Conservation (phyloP, 2,888 invertebrate species). For the Melanotus villosus region DNA sequence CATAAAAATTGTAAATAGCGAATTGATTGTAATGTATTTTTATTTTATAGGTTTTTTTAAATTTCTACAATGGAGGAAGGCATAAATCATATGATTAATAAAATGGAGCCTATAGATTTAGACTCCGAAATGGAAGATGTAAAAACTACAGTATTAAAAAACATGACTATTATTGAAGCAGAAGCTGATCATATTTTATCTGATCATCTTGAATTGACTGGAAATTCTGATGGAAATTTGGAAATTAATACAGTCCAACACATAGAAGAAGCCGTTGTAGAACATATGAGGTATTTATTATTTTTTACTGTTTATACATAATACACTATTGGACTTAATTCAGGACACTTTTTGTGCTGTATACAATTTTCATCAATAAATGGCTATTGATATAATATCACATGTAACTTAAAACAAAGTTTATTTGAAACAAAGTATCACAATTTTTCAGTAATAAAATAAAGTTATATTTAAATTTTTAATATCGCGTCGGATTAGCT, state of each 20-base stretch:
- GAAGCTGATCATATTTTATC: conserved; percentile 15
- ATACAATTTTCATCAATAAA: too few relatives aligned
- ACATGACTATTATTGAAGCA: conserved; percentile 32
- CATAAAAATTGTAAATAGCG: too few relatives aligned
- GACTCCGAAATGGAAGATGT: conserved; percentile 30
- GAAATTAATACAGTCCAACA: conserved; percentile 52
- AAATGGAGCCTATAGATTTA: conserved; percentile 10
- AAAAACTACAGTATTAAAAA: conserved; percentile 40
- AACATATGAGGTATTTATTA: conserved; percentile 13
- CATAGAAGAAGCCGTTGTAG: conserved; percentile 18
- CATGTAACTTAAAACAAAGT: too few relatives aligned
- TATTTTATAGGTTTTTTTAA: neutral
- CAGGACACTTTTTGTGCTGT: too few relatives aligned
- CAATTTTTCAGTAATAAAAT: too few relatives aligned
- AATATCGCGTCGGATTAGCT: too few relatives aligned
- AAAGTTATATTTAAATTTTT: too few relatives aligned
- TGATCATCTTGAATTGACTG: conserved; percentile 26
- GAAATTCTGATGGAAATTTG: conserved; percentile 57
- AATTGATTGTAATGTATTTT: neutral
- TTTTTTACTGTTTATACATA: neutral
- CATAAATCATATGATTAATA: conserved; percentile 7
- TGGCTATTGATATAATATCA: too few relatives aligned
- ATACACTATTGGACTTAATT: too few relatives aligned
- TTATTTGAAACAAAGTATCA: too few relatives aligned
- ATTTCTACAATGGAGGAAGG: too few relatives aligned